Evolutionary conservation across 2,888 invertebrate species (phyloP).

Genomic region (Xanthia togata): DNA sequence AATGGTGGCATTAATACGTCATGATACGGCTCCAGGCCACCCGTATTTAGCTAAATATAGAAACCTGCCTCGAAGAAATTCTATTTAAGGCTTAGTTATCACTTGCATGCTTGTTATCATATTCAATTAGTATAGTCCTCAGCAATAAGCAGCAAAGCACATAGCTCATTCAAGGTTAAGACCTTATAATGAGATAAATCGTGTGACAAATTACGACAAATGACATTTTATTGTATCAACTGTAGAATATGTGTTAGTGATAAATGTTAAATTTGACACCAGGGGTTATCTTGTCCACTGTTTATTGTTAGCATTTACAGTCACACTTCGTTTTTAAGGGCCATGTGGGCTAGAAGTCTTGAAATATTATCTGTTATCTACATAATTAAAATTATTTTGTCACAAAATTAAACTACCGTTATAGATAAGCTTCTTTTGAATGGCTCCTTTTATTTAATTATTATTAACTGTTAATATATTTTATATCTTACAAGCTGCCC

Average conservation of each 20-base stretch:
- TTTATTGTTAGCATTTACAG: slow-evolving; percentile 32
- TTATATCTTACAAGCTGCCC: too few species aligned
- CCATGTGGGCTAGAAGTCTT: slow-evolving; percentile 35
- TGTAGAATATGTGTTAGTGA: slow-evolving; percentile 45
- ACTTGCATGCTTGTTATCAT: too few species aligned
- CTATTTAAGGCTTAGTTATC: slow-evolving; percentile 60
- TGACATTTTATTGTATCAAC: slow-evolving; percentile 70
- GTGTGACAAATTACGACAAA: slow-evolving; percentile 82
- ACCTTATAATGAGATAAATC: slow-evolving; percentile 72
- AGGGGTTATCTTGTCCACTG: slow-evolving; percentile 56
- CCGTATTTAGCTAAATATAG: slow-evolving; percentile 60
- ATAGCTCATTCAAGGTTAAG: slow-evolving; percentile 74
- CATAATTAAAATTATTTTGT: neutral
- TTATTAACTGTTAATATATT: neutral
- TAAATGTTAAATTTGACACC: slow-evolving; percentile 57
- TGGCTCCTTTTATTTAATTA: neutral
- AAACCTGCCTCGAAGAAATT: slow-evolving; percentile 37
- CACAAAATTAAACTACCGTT: neutral
- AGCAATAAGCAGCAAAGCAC: slow-evolving; percentile 56
- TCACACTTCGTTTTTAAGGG: slow-evolving; percentile 41
- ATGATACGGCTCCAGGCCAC: slow-evolving; percentile 62
- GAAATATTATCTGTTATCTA: slow-evolving; percentile 11
- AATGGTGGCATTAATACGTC: too few species aligned
- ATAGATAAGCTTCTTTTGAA: slow-evolving; percentile 8
- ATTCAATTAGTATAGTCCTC: slow-evolving; percentile 62